These are phyloP conservation scores for Thera britannica DNA, from an alignment of 2,888 invertebrate species.

Conservation along the genomic window DNA sequence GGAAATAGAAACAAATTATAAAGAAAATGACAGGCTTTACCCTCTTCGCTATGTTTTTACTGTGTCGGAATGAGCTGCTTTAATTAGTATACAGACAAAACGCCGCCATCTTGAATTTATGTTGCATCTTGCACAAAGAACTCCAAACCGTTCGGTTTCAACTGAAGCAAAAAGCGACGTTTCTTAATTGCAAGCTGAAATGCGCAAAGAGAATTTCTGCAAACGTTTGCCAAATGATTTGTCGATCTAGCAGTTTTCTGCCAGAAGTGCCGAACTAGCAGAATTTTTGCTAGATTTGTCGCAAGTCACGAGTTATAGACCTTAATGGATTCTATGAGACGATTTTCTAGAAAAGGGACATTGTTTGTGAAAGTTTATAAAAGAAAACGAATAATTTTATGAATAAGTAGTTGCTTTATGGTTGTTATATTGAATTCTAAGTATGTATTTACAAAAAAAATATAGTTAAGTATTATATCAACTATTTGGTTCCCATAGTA, in stretches of 20 bases:
- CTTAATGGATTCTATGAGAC: no score
- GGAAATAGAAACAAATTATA: no score
- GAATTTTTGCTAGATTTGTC: not conserved
- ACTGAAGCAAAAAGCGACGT: slow-evolving; percentile 3
- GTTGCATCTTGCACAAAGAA: slow-evolving; percentile 2
- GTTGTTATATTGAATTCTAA: no score
- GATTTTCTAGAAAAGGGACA: no score
- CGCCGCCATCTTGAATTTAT: not conserved
- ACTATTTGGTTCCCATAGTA: no score
- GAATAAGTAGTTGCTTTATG: no score
- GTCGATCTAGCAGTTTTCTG: slow-evolving; percentile 6
- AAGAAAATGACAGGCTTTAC: no score
- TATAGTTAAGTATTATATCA: no score
- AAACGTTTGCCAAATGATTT: slow-evolving; percentile 4
- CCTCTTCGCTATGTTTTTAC: not conserved
- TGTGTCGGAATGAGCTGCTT: not conserved
- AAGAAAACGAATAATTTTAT: no score
- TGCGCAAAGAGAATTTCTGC: slow-evolving; percentile 7
- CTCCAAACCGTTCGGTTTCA: slow-evolving; percentile 1
- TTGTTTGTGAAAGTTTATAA: no score
- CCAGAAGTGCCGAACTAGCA: slow-evolving; percentile 4
- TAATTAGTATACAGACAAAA: not conserved
- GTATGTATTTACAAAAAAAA: no score
- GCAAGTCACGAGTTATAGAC: not conserved
- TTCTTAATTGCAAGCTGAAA: slow-evolving; percentile 18